Base-by-base conservation (phyloP, 35 echinoderm and acorn worm species). In the Apostichopus parvimensis region DNA sequence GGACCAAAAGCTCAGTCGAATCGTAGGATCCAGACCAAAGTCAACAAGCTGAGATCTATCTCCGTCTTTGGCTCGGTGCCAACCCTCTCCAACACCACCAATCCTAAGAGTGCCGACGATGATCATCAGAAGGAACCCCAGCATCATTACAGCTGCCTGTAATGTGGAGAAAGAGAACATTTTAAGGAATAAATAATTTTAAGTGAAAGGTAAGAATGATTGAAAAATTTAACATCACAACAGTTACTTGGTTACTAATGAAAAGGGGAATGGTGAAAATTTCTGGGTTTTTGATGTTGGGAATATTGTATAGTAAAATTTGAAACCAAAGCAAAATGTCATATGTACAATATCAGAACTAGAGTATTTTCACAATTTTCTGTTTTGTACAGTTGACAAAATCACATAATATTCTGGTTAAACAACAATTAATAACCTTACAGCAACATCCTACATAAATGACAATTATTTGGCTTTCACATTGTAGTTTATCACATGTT, bases 1-100 rank as follows among this genome's bases (percentile, higher is more conserved):
- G 7, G 88, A 77, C 88, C 88, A 90, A 78, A 90, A 90, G 73
- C 70, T 90, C 10, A 77, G 73, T 58, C 68, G 6, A 14, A 90
- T 90, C 5, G 88, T 90, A 23, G 73, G 68, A 22, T 90, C 88
- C 56, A 57, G 88, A 24, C 73, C 57, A 2, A 90, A 90, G 45
- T 90, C 73, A 8, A 90, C 70, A 54, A 90, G 70, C 15, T 75
- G 34, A 6, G 23, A 54, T 20, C 88, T 55, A 6, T 90, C 28
- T 15, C 88, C 88, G 1, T 77, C 88, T 18, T 15, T 71, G 2
- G 88, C 88, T 53, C 88, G 53, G 23, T 78, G 68, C 88, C 88
- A 90, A 77, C 71, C 45, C 20, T 90, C 88, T 53, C 15, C 88
- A 6, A 64, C 15, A 8, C 88, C 88, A 52, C 88, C 88, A 8